These are phyloP conservation scores for Caenorhabditis sp. DNA, from an alignment of 2,888 invertebrate species.

Conservation along the genomic window DNA sequence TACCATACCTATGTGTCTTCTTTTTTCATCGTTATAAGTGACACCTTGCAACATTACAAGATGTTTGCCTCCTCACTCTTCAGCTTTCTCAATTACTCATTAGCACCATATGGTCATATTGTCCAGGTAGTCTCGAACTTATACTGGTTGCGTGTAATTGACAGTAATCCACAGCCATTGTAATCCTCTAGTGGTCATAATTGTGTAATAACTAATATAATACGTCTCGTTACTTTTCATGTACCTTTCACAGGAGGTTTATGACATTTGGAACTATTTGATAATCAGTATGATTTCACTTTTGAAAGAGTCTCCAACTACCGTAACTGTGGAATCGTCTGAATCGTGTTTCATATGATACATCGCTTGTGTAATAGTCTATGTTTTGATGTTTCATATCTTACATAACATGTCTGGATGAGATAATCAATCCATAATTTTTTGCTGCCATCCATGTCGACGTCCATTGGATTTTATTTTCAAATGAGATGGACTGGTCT, in stretches of 20 bases:
- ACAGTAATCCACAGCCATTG: conserved; percentile 55
- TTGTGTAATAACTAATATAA: conserved; percentile 34
- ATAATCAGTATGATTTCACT: background rate
- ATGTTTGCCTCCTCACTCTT: conserved; percentile 47
- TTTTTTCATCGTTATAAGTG: conserved; percentile 14
- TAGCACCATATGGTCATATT: conserved; percentile 50
- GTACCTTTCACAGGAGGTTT: background rate
- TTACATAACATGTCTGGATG: conserved; percentile 35
- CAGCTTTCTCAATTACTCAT: conserved; percentile 53
- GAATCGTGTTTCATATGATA: conserved; percentile 38
- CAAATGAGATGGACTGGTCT: conserved; percentile 1
- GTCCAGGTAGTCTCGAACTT: conserved; percentile 55
- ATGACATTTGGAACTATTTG: background rate
- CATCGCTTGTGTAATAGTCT: conserved; percentile 46
- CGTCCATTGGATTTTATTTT: background rate
- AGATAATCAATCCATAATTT: conserved; percentile 34
- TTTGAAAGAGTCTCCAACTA: conserved; percentile 14
- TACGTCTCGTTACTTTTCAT: conserved; percentile 15
- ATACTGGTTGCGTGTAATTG: conserved; percentile 60
- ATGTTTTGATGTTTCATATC: conserved; percentile 41
- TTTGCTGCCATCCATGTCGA: background rate
- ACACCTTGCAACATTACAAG: conserved; percentile 18
- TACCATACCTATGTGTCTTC: background rate
- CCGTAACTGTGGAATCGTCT: conserved; percentile 1
- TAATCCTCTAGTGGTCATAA: conserved; percentile 36